phyloP scores from a whole-genome alignment of 2,797 vertebrate genomes.

The Enteromius paludinosus region DNA sequence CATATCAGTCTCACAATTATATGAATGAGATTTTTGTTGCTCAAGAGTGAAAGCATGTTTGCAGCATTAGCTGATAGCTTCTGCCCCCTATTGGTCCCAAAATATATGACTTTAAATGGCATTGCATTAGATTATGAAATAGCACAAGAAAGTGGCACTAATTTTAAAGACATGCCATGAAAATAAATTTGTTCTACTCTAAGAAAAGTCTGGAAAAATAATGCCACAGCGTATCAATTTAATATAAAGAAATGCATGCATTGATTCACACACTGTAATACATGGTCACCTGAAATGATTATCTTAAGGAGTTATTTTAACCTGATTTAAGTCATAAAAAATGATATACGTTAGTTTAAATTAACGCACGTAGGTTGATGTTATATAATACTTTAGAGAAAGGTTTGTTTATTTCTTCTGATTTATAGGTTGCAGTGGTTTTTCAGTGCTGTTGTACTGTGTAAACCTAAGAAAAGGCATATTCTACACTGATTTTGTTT shows the following conservation, averaged over 20 bases:
- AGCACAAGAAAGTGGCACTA: neutral
- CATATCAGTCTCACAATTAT: neutral
- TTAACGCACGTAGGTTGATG: neutral
- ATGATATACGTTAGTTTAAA: neutral
- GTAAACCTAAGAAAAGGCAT: neutral
- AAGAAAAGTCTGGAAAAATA: neutral
- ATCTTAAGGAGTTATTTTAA: neutral
- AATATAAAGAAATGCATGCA: too few relatives aligned
- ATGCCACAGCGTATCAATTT: too few relatives aligned
- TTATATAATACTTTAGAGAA: neutral
- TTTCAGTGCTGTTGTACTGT: neutral
- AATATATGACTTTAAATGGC: neutral
- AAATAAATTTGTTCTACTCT: neutral
- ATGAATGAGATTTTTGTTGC: neutral
- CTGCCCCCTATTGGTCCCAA: constrained; percentile 70
- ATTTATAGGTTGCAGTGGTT: neutral
- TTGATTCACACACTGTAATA: neutral
- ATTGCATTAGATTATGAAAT: neutral
- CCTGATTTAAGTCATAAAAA: neutral
- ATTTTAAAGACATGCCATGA: neutral
- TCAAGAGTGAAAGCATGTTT: neutral
- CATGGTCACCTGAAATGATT: neutral
- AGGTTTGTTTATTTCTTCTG: neutral
- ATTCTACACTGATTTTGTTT: neutral
- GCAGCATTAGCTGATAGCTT: constrained; percentile 57